These are phyloP conservation scores for Anoplopoma fimbria DNA, from an alignment of 2,113 vertebrate genomes.

Conservation along the genomic window DNA sequence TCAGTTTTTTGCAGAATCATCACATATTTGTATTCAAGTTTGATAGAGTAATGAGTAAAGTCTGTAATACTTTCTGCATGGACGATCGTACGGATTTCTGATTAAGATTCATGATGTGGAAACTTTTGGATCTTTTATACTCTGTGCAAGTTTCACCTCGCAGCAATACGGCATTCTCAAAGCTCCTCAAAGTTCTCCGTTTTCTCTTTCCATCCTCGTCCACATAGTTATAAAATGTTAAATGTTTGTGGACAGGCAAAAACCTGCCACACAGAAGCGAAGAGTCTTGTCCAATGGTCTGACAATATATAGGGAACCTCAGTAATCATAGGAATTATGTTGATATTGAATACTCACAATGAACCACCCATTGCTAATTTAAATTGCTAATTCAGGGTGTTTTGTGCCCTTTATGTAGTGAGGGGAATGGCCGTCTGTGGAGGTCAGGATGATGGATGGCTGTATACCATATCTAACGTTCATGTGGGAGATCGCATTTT, in stretches of 20 bases:
- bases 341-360: not conserved
- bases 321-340: not conserved
- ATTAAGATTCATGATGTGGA: not conserved
- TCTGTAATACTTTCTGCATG: not conserved
- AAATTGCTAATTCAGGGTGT: not conserved
- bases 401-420: slow-evolving; percentile 21
- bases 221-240: not conserved
- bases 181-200: not conserved
- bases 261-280: not conserved
- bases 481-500: not conserved
- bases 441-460: slow-evolving; percentile 3
- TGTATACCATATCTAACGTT: not conserved
- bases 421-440: not conserved
- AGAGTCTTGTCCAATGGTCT: not conserved
- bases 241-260: not conserved
- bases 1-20: not conserved
- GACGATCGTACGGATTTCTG: not conserved
- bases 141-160: not conserved
- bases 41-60: not conserved
- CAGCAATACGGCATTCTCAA: too few relatives aligned
- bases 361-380: too few relatives aligned
- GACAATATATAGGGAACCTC: not conserved
- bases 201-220: not conserved
- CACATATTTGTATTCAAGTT: slow-evolving; percentile 6
- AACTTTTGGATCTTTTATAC: not conserved